Conservation (phyloP, 2,797 vertebrate species). For the Hippoglossus hippoglossus region DNA sequence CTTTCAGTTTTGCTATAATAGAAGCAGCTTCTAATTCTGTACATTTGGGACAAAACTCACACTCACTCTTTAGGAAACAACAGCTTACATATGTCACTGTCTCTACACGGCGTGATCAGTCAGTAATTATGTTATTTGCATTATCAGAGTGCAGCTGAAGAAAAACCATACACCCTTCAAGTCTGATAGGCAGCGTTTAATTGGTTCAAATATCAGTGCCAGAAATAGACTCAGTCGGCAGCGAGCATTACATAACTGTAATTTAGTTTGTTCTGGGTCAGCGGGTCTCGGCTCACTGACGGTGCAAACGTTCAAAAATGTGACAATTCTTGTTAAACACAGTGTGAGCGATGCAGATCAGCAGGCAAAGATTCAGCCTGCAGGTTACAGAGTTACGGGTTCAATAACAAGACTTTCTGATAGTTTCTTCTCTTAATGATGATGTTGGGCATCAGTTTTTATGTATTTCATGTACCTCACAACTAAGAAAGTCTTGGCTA, state of each 20-base stretch:
- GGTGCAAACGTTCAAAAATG: constrained; percentile 50
- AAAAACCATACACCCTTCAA: constrained; percentile 65
- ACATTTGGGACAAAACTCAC: no score
- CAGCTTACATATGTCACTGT: constrained; percentile 49
- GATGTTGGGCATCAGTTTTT: constrained; percentile 27
- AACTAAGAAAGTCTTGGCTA: background rate
- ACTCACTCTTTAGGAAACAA: background rate
- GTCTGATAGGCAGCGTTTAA: constrained; percentile 66
- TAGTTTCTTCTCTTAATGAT: constrained; percentile 15
- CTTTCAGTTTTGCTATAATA: no score
- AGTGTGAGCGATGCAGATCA: constrained; percentile 59
- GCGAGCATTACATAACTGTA: constrained; percentile 63
- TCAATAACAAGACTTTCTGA: constrained; percentile 24
- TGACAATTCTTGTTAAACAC: constrained; percentile 68
- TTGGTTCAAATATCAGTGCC: constrained; percentile 71
- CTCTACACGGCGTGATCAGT: constrained; percentile 34
- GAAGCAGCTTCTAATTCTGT: no score
- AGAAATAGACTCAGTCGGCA: constrained; percentile 64
- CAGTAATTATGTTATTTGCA: constrained; percentile 48
- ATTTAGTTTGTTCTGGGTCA: constrained; percentile 77
- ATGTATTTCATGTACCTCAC: background rate
- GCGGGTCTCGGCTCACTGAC: constrained; percentile 54
- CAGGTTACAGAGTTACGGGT: constrained; percentile 33
- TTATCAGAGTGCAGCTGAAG: constrained; percentile 48
- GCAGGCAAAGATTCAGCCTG: constrained; percentile 42